phyloP scores from a whole-genome alignment of 1,140 invertebrate species.

The Drosophila carrolli region DNA sequence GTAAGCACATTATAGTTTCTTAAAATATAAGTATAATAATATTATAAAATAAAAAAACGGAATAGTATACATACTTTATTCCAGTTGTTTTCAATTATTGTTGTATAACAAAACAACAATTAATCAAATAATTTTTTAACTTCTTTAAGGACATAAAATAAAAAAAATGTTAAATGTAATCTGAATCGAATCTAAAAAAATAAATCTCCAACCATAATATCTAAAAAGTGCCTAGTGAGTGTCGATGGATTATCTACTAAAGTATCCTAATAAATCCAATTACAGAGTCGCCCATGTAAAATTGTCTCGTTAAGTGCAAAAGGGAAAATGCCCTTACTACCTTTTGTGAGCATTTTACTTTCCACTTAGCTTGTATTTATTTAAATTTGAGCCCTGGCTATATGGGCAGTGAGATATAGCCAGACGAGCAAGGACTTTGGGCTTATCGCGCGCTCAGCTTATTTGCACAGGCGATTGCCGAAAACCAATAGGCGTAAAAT shows the following conservation, averaged over 20 bases:
- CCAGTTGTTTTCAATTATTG: too few relatives aligned
- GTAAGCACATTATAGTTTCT: too few relatives aligned
- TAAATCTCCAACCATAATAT: neutral
- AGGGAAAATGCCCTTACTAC: conserved; percentile 13
- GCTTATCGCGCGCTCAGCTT: conserved; percentile 79
- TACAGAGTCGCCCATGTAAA: conserved; percentile 33
- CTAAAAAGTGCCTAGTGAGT: neutral
- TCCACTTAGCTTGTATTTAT: conserved; percentile 81
- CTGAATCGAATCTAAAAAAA: too few relatives aligned
- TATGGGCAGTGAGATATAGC: conserved; percentile 27
- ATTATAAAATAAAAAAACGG: too few relatives aligned
- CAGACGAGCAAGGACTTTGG: conserved; percentile 39
- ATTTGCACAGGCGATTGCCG: conserved; percentile 84
- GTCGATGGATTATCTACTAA: conserved; percentile 6
- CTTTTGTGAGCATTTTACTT: conserved; percentile 63
- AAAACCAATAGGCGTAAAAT: conserved; percentile 84
- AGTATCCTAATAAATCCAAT: conserved; percentile 41
- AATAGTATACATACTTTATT: too few relatives aligned
- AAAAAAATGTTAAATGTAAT: too few relatives aligned
- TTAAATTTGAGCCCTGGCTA: conserved; percentile 69
- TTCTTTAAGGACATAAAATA: too few relatives aligned
- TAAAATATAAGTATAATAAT: too few relatives aligned
- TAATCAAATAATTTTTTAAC: too few relatives aligned
- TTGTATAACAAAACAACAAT: too few relatives aligned
- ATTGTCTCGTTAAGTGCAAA: conserved; percentile 38